A percentile compares a stretch with the other conserved stretches of the same genome.
Conservation (phyloP, 2,888 invertebrate species). For the Diarsia mendica region DNA sequence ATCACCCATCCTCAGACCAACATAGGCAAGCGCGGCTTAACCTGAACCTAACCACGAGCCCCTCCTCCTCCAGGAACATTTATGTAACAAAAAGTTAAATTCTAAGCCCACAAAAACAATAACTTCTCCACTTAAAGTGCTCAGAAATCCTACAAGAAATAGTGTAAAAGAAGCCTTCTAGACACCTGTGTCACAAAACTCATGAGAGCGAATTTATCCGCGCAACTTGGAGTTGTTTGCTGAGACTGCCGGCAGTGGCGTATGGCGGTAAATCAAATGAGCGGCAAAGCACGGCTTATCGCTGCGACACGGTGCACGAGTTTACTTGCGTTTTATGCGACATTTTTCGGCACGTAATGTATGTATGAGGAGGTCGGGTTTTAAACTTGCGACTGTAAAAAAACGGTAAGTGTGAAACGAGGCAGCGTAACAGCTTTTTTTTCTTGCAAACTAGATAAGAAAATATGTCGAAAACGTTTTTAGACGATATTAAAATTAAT, state of each 20-base stretch:
- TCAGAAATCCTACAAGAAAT: slow-evolving; percentile 37
- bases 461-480: neutral
- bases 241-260: slow-evolving; percentile 44
- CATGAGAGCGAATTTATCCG: slow-evolving; percentile 59
- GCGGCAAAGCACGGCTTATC: slow-evolving; percentile 62
- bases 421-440: neutral
- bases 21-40: too few relatives aligned
- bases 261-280: slow-evolving; percentile 71
- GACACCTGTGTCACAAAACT: slow-evolving; percentile 58
- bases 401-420: neutral
- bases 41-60: too few relatives aligned
- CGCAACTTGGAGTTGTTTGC: slow-evolving; percentile 61
- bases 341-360: slow-evolving; percentile 33
- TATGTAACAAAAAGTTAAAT: neutral
- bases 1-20: too few relatives aligned
- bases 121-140: slow-evolving; percentile 23
- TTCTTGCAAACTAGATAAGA: neutral
- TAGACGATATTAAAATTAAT: too few relatives aligned
- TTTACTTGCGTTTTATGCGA: slow-evolving; percentile 30
- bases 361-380: slow-evolving; percentile 6
- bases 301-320: slow-evolving; percentile 39
- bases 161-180: slow-evolving; percentile 33
- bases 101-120: neutral
- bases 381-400: neutral
- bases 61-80: neutral